phyloP scores from a whole-genome alignment of 2,888 invertebrate genomes.

The Plusia festucae region DNA sequence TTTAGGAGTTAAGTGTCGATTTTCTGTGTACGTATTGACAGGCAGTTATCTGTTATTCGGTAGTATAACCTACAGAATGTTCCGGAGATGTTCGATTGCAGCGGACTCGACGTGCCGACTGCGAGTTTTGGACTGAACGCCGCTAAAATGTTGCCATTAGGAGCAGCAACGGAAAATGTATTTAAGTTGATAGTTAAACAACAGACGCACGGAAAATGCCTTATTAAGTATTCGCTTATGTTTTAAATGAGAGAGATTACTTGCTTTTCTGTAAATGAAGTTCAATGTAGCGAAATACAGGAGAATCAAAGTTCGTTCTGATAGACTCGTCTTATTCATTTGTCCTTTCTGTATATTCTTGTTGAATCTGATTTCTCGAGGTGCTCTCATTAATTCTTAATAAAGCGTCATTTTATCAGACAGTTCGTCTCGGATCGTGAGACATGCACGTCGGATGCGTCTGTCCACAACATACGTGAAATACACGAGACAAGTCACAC shows the following conservation, averaged over 20 bases:
- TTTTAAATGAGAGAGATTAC: no score
- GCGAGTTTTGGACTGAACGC: slow-evolving; percentile 52
- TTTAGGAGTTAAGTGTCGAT: neutral
- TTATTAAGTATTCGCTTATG: no score
- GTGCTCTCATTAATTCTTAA: neutral
- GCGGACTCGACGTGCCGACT: slow-evolving; percentile 67
- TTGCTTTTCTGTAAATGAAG: no score
- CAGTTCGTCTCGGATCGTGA: slow-evolving; percentile 42
- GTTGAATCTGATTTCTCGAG: neutral
- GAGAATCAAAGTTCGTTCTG: no score
- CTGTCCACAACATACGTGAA: slow-evolving; percentile 30
- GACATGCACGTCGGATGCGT: slow-evolving; percentile 57
- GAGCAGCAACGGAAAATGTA: neutral
- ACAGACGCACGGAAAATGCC: no score
- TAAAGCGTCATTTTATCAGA: slow-evolving; percentile 30
- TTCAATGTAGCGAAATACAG: no score
- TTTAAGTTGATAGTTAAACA: neutral
- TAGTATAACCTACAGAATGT: slow-evolving; percentile 70
- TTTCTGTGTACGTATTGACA: slow-evolving; percentile 12
- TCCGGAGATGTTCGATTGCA: slow-evolving; percentile 73
- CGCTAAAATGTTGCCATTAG: slow-evolving; percentile 62
- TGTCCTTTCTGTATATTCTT: no score
- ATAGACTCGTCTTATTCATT: no score
- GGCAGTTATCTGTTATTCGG: slow-evolving; percentile 64
- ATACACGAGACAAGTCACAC: slow-evolving; percentile 13